Percentiles rank a stretch among this genome's conserved stretches.
phyloP scores from a whole-genome alignment of 30 jellyfish, hydroid and myxozoan species.

The Cassiopea andromeda region DNA sequence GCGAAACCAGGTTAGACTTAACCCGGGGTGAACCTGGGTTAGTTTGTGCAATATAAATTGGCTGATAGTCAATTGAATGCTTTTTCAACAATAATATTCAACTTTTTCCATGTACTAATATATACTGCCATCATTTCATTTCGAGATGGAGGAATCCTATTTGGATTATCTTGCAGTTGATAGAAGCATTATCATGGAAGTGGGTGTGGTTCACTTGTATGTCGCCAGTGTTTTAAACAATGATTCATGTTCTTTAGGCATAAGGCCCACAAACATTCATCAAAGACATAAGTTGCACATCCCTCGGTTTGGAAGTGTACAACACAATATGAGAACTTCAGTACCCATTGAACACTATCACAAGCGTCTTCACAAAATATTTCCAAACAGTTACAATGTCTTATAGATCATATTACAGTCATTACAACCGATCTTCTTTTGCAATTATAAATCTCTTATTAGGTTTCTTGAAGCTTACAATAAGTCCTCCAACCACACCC shows the following conservation, averaged over 20 bases:
- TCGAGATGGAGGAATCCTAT: constrained; percentile 54
- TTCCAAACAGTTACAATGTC: constrained; percentile 18
- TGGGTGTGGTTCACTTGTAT: constrained; percentile 62
- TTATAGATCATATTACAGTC: constrained; percentile 48
- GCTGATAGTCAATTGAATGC: not conserved
- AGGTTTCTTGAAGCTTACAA: constrained; percentile 71
- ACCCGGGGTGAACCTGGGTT: too few species aligned
- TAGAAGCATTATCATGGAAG: constrained; percentile 8
- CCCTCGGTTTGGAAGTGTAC: constrained; percentile 53
- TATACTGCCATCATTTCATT: constrained; percentile 44
- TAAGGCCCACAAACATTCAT: constrained; percentile 54
- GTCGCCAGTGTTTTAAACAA: not conserved
- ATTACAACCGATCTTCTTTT: constrained; percentile 49
- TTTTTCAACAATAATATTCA: not conserved
- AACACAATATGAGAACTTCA: constrained; percentile 52
- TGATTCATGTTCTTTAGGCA: constrained; percentile 20
- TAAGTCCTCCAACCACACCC: constrained; percentile 70
- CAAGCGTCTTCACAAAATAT: constrained; percentile 53
- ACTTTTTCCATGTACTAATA: not conserved
- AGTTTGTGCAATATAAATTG: too few species aligned
- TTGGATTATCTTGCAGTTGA: constrained; percentile 29
- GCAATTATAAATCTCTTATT: constrained; percentile 61
- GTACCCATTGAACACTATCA: constrained; percentile 64
- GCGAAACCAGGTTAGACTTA: too few species aligned
- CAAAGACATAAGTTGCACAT: constrained; percentile 61